These are phyloP conservation scores for Pantelozetes paolii DNA, from an alignment of 2,888 invertebrate genomes.

Conservation along the genomic window DNA sequence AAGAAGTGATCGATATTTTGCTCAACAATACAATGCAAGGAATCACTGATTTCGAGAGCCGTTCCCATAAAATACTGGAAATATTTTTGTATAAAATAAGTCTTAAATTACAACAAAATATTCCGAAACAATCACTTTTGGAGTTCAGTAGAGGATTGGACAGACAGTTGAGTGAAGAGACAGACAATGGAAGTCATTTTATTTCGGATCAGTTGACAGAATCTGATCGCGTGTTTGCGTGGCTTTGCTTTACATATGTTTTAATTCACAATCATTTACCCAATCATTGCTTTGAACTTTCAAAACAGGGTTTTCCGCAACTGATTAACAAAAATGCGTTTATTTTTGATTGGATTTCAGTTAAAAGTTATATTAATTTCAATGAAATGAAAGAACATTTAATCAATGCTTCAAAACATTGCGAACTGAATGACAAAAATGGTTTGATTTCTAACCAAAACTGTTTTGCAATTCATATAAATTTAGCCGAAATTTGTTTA, in stretches of 20 bases:
- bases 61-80: slow-evolving; percentile 50
- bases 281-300: slow-evolving; percentile 37
- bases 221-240: slow-evolving; percentile 49
- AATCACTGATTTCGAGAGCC: neutral
- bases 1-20: neutral
- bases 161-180: neutral
- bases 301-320: slow-evolving; percentile 33
- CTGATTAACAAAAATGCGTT: slow-evolving; percentile 20
- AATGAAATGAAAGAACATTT: slow-evolving; percentile 30
- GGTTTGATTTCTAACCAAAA: neutral
- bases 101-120: slow-evolving; percentile 50
- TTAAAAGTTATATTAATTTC: neutral
- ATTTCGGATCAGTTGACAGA: slow-evolving; percentile 43
- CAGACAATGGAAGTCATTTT: neutral
- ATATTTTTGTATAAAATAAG: slow-evolving; percentile 50
- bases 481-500: slow-evolving; percentile 34
- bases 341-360: slow-evolving; percentile 38
- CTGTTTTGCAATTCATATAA: slow-evolving; percentile 36
- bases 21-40: neutral
- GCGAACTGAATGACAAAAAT: neutral
- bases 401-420: slow-evolving; percentile 26
- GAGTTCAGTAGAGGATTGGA: slow-evolving; percentile 4
- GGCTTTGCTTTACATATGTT: slow-evolving; percentile 51
- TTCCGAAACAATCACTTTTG: slow-evolving; percentile 44
- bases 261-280: slow-evolving; percentile 51